Evolutionary conservation across 2,797 vertebrate genomes (phyloP), one percentile per base, ranked within the genome.

Genomic region (Otus scops): DNA sequence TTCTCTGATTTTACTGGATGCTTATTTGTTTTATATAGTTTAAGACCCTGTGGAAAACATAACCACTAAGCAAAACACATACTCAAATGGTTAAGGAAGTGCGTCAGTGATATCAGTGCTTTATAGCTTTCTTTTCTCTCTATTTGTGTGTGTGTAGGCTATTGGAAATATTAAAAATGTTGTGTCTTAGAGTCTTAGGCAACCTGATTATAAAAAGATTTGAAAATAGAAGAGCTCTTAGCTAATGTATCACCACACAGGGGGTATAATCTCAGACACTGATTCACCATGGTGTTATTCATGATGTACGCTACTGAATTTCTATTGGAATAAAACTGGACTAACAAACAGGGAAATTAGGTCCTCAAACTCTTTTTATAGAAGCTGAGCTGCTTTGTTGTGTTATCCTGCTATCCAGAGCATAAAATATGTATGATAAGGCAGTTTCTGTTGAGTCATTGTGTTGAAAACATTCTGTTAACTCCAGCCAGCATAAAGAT

Each of bases 341-440:
- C 67, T 92, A 73, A 73, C 74, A 93, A 77, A 89, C 38, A 87
- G 67, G 74, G 85, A 87, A 94, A 95, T 79, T 83, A 92, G 83
- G 86, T 86, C 56, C 45, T 95, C 68, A 61, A 54, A 85, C 41
- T 64, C 23, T 89, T 81, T 92, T 91, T 74, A 64, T 83, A 86
- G 80, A 63, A 82, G n/a, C 51, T 90, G 80, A 84, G 26, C 36
- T 85, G 36, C 41, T 94, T 94, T 94, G 32, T 82, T 88, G 30
- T 76, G 54, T 53, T 95, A 76, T 89, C 21, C 23, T 73, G 51
- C 67, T 39, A 56, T 36, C 39, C 77, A 61, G n/a, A 74, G 19
- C 61, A 90, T 92, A 94, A 96, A 95, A 93, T 79, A 95, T 80
- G 63, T n/a, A 90, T 73, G 85, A 92, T 34, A 87, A 90, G n/a